These are phyloP conservation scores for Helobdella robusta DNA, from an alignment of 2,888 invertebrate genomes.

Conservation along the genomic window DNA sequence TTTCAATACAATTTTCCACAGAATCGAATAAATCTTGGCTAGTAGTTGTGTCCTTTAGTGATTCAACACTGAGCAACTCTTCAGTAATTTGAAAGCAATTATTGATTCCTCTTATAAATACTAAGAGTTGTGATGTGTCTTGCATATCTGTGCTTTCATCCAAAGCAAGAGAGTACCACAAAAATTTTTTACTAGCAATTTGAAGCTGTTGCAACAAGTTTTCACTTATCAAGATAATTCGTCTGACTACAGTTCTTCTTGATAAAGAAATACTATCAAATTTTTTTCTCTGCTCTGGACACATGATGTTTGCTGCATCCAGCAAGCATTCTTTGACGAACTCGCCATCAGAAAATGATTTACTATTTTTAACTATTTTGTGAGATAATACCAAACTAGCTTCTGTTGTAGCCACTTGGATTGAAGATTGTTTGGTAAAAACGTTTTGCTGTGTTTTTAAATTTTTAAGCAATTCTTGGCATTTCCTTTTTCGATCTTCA, in stretches of 20 bases:
- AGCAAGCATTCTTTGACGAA: constrained; percentile 1
- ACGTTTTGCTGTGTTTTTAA: background rate
- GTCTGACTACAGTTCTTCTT: background rate
- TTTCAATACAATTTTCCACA: background rate
- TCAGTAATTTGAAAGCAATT: background rate
- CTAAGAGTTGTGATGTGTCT: background rate
- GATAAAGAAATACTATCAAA: background rate
- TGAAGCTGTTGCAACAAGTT: background rate
- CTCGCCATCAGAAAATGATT: background rate
- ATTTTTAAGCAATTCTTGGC: background rate
- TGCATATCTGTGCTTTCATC: constrained; percentile 5
- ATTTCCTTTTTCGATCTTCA: background rate
- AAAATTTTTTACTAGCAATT: background rate
- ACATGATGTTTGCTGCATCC: constrained; percentile 4
- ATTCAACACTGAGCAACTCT: background rate
- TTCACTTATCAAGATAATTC: background rate
- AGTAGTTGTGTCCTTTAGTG: background rate
- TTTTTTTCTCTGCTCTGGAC: constrained; percentile 4
- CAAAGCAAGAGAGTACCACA: constrained; percentile 5
- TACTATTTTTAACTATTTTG: background rate
- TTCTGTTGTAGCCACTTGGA: background rate
- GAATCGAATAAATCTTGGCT: background rate
- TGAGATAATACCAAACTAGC: background rate
- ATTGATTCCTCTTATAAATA: background rate
- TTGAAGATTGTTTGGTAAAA: background rate